Evolutionary conservation across 2,113 vertebrate genomes (phyloP), one percentile per base, ranked within the genome.

Genomic region (Odobenus rosmarus): DNA sequence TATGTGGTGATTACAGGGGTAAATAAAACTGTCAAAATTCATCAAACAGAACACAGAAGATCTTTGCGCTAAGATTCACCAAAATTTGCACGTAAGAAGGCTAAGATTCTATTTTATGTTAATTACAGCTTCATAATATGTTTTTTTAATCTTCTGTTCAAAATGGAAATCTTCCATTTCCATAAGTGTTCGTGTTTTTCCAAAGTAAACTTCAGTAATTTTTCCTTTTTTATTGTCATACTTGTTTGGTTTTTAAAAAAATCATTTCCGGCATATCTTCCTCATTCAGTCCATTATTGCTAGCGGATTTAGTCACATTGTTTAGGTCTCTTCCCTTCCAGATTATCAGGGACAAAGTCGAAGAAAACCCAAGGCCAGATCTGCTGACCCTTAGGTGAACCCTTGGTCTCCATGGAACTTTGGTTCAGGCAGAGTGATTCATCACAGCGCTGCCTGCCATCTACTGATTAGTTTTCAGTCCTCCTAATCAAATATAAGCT

Each of bases 361-460:
- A 86, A 88, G 36, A 86, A 61, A 94, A 93, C 24, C 49, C 86
- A 69, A 80, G 39, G 55, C 24, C 89, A 79, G 86, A 94, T 85
- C 82, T 80, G 82, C 80, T 97, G 97, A 97, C 97, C 98, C 7
- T 42, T 80, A 21, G 9, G 1, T 97, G 97, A 98, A 94, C 97
- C 57, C 23, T 15, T 16, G 21, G 16, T 88, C 67, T 93, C 72
- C 86, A 23, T 16, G 79, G 80, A 69, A 26, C 72, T 55, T 64
- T 53, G 82, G 49, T 71, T 67, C 26, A 24, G 76, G 53, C 76
- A 46, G 55, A 11, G 42, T 14, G 10, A 97, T 93, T 76, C 12
- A 9, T 95, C 91, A 57, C 33, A 36, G 62, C 5, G 23, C 64
- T 77, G 57, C 64, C 79, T 95, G 85, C 31, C 67, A 42, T 5